These are phyloP conservation scores for Andrena flavipes DNA, from an alignment of 2,888 invertebrate genomes.

Conservation along the genomic window DNA sequence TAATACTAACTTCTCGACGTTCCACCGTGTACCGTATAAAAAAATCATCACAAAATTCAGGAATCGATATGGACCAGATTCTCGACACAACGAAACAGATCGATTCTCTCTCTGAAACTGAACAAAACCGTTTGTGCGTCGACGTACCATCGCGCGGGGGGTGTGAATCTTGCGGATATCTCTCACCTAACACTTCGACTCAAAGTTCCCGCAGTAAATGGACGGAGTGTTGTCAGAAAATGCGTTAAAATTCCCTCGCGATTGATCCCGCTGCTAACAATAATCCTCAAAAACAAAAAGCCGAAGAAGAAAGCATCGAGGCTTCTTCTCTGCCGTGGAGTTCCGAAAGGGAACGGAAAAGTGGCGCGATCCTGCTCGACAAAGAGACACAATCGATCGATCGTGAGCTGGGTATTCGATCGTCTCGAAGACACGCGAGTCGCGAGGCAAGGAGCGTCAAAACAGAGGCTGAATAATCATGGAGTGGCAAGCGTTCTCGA, in stretches of 20 bases:
- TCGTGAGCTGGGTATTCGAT: constrained; percentile 36
- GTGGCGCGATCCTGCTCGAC: constrained; percentile 10
- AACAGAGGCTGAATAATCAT: constrained; percentile 57
- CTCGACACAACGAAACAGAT: background rate
- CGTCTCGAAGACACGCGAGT: constrained; percentile 71
- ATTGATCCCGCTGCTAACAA: background rate
- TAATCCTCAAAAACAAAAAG: too few species aligned
- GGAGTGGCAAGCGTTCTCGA: background rate
- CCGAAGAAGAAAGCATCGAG: background rate
- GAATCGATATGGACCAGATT: constrained; percentile 5
- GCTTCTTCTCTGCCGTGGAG: constrained; percentile 1
- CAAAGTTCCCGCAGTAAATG: background rate
- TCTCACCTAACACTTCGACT: constrained; percentile 7
- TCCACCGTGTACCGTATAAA: background rate
- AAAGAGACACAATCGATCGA: constrained; percentile 24
- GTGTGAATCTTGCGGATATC: background rate
- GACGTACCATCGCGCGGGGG: background rate
- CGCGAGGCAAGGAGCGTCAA: constrained; percentile 39
- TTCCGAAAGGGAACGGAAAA: constrained; percentile 3
- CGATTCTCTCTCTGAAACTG: constrained; percentile 16
- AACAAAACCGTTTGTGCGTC: background rate
- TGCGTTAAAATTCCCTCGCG: constrained; percentile 6
- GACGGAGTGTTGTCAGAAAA: constrained; percentile 25
- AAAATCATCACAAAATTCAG: background rate
- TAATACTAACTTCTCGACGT: background rate